Base-by-base conservation (phyloP, 2,797 vertebrate species). In the Acipenser oxyrinchus region DNA sequence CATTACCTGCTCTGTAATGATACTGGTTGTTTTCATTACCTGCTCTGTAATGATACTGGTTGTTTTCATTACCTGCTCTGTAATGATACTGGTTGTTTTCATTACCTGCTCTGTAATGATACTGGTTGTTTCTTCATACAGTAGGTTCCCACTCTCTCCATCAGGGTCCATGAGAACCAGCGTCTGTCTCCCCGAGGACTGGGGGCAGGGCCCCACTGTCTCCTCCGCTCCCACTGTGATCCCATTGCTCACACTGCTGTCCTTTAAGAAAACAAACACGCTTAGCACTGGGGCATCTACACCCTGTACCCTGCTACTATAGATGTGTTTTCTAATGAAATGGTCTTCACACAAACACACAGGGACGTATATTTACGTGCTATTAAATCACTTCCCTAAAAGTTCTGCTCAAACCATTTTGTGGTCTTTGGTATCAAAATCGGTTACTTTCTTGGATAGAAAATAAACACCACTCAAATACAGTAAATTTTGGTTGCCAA, bases 101-200 rank as follows among this genome's bases (percentile, higher is more conserved):
- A 52, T 55, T 55, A 76, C 77, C 80, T 81, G 72, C 64, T 75
- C 71, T 2, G 75, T 70, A n/a, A 78, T 59, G 12, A 78, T 68
- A 18, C 66, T 74, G 57, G 76, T 18, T 0, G 72, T 55, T 7
- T 74, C 78, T 51, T 75, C 74, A 57, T 73, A 81, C 50, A 79
- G 73, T 68, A 79, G 62, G 63, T 65, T 77, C 60, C 63, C 68
- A 9, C 62, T 66, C 4, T 72, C 76, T 51, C 71, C 75, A 65
- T 77, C 64, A 7, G 70, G 69, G 62, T 77, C 75, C 76, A 82
- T 78, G n/a, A 79, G 73, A 48, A 80, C 76, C 48, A 79, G 72
- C 1, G 67, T 76, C 63, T 71, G 69, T 50, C 63, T 65, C 10
- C 69, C 62, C 4, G 66, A n/a, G 53, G 66, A 51, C 58, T 72